Evolutionary conservation across 2,113 vertebrate species (phyloP).

Genomic region (Calonectris borealis): DNA sequence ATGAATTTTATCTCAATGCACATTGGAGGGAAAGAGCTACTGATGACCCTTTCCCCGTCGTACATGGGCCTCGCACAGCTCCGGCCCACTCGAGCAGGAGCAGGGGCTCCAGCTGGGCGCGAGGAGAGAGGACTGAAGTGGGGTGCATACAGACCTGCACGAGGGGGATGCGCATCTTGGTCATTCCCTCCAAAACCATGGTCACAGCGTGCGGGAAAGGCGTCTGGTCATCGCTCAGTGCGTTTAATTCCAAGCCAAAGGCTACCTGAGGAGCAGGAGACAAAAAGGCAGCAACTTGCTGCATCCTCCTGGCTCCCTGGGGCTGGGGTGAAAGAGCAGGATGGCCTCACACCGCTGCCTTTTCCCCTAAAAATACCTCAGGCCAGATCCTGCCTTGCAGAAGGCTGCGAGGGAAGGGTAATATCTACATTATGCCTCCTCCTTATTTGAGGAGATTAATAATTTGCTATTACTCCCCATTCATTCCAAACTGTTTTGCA

Average conservation of each 20-base stretch:
- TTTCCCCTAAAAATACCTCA: background rate
- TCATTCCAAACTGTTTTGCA: background rate
- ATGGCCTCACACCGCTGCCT: rapidly evolving
- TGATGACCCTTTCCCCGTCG: background rate
- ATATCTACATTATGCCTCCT: background rate
- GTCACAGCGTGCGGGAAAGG: slow-evolving; percentile 81
- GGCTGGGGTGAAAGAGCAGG: background rate
- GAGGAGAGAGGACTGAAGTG: background rate
- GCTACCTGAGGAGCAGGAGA: slow-evolving; percentile 74
- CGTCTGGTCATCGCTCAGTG: slow-evolving; percentile 61
- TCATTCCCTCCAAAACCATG: slow-evolving; percentile 78
- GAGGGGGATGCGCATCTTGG: slow-evolving; percentile 54
- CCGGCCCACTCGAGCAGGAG: background rate
- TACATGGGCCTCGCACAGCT: background rate
- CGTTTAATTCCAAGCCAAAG: slow-evolving; percentile 86
- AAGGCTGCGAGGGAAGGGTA: background rate
- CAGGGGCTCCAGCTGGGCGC: background rate
- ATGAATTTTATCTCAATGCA: background rate
- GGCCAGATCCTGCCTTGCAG: background rate
- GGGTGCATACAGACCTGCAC: slow-evolving; percentile 64
- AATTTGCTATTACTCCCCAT: background rate
- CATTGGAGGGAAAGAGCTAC: background rate
- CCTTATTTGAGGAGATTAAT: background rate
- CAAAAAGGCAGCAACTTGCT: background rate
- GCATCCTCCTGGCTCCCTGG: background rate